Percentiles rank a stretch among this genome's conserved stretches.
phyloP scores from a whole-genome alignment of 1,140 invertebrate species.

The Anagrus nilaparvatae region DNA sequence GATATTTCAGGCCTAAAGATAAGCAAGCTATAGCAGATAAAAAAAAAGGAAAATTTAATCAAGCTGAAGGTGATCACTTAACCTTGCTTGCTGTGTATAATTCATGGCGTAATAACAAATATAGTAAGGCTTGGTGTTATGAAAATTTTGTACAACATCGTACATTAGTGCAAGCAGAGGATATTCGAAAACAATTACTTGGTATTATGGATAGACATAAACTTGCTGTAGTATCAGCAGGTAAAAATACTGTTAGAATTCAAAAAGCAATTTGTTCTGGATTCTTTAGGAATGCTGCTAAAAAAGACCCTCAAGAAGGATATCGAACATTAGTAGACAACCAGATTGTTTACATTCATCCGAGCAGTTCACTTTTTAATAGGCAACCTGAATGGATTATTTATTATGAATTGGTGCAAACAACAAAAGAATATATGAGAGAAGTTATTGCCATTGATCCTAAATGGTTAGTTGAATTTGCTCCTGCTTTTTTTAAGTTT shows the following conservation, averaged over 20 bases:
- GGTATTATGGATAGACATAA: conserved; percentile 98
- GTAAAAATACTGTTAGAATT: conserved; percentile 86
- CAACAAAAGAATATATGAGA: conserved; percentile 99
- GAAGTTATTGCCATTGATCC: conserved; percentile 98
- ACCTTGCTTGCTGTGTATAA: conserved; percentile 96
- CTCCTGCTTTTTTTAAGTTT: conserved; percentile 97
- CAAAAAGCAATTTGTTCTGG: conserved; percentile 98
- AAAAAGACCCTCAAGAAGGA: conserved; percentile 98
- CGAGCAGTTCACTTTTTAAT: conserved; percentile 94
- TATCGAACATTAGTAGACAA: conserved; percentile 95
- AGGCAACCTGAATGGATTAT: conserved; percentile 98
- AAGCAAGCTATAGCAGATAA: conserved; percentile 97
- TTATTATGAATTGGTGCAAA: conserved; percentile 97
- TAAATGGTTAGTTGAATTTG: conserved; percentile 98
- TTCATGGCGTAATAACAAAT: conserved; percentile 99
- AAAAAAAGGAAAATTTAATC: conserved; percentile 99
- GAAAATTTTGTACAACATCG: conserved; percentile 99
- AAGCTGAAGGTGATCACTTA: conserved; percentile 95
- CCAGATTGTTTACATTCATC: conserved; percentile 98
- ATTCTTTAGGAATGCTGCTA: conserved; percentile 97
- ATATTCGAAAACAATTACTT: conserved; percentile 94
- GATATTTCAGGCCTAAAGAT: conserved; percentile 65
- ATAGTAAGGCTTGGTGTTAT: conserved; percentile 98
- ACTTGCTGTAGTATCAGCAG: conserved; percentile 92
- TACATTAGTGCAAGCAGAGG: conserved; percentile 92